Evolutionary conservation across 2,888 invertebrate species (phyloP), one percentile per base, ranked within the genome.

Genomic region (Macaria notata): DNA sequence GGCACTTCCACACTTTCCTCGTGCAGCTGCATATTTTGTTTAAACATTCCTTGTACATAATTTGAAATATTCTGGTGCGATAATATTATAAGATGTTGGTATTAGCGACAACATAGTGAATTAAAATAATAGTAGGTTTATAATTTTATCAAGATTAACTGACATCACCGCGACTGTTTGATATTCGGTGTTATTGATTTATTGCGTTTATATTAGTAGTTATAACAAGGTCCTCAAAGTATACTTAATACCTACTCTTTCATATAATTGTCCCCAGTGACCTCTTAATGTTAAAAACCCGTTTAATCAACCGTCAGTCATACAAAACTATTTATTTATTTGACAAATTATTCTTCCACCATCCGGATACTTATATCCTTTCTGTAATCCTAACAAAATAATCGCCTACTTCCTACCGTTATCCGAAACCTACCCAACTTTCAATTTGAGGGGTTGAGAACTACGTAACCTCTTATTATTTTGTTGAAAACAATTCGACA

Each of bases 401-500:
- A 88, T 87, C 77, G 76, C 66, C 74, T 69, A 81, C 82, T 86
- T 90, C 89, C 90, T 86, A 85, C 82, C 79, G 83, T 80, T 84
- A 82, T 73, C 71, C 61, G 74, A 73, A 76, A 74, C 68, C 56
- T 68, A 75, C 73, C 65, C 61, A 62, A 68, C 67, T 72, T 66
- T 60, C 55, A 62, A 62, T 64, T 56, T 63, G 61, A 63, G 53
- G 60, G 53, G 63, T 53, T 59, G 61, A 62, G 81, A 83, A 85
- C 84, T 83, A 78, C 76, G 67, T 76, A 84, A 81, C 83, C 81
- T 76, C 78, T 83, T 75, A 84, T 86, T 84, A 85, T 81, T 76
- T 78, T 83, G 78, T 79, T 64, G 69, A 74, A 79, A 82, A 83
- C 75, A 75, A 76, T 51, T 59, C 59, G 49, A 36, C 52, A 52